Base-by-base conservation (phyloP, 2,888 invertebrate species). In the Amorpha juglandis region DNA sequence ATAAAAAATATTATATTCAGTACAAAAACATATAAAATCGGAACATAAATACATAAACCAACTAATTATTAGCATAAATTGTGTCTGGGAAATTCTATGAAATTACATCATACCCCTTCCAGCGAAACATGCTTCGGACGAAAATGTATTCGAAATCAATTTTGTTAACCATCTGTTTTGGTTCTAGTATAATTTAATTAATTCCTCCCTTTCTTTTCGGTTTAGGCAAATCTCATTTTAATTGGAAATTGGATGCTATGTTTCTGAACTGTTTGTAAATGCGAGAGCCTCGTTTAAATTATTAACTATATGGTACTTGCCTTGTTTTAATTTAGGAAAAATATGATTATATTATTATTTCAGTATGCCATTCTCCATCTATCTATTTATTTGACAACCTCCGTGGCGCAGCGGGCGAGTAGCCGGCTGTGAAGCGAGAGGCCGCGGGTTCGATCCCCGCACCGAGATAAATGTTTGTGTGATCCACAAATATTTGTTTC, bases 101-200 rank as follows among this genome's bases (percentile, higher is more conserved):
- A 16, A 16, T 19, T 21, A 42, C 11, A 7, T 4, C 33, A 53
- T 19, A 19, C 12, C 58, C 19, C 12, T 58, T 42, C 58, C 58
- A 58, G 58, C 27, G 8, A 33, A 63, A 33, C 27, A 47, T 27
- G 8, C 2, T 42, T 16, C 6, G 7, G 6, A 9, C 19, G 14
- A 48, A 63, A 69, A 71, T 71, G 73, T 67, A 70, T 69, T 69
- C 69, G 69, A 72, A 79, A 80, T 78, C 78, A 78, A 80, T 79
- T 81, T 79, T 79, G 78, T 71, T 74, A 74, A 71, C 76, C 78
- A 80, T 81, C 79, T 80, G 79, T 78, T 78, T 76, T 72, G 75
- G 74, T 71, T 71, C 66, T 67, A 52, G 48, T 63, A 74, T 76
- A 78, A 79, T 79, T 75, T 75, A 78, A 81, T 81, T 76, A 74